A percentile compares a stretch with the other conserved stretches of the same genome.
Evolutionary conservation across 2,888 invertebrate species (phyloP).

Genomic region (Venustoraphidia nigricollis): DNA sequence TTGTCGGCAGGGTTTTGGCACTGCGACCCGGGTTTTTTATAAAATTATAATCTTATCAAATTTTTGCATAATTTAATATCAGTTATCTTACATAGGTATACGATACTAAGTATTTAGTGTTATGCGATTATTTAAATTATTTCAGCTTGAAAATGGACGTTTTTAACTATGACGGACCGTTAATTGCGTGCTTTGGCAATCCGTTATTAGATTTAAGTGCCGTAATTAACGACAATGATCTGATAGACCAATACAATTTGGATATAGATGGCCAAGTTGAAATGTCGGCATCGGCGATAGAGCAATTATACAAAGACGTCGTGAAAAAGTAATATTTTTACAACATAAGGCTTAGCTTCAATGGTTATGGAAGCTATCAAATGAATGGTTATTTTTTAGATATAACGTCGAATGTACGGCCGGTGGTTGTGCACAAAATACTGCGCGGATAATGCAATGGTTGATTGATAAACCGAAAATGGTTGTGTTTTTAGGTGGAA

Average conservation of each 20-base stretch:
- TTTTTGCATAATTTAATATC: too few relatives aligned
- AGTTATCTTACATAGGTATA: too few relatives aligned
- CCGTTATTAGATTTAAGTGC: slow-evolving; percentile 27
- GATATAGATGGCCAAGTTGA: slow-evolving; percentile 25
- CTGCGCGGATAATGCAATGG: slow-evolving; percentile 30
- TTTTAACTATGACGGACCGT: neutral
- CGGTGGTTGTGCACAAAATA: slow-evolving; percentile 35
- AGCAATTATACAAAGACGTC: slow-evolving; percentile 19
- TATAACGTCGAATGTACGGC: slow-evolving; percentile 16
- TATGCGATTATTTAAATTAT: too few relatives aligned
- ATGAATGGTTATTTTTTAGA: slow-evolving; percentile 14
- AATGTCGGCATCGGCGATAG: slow-evolving; percentile 19
- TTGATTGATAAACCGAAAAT: slow-evolving; percentile 17
- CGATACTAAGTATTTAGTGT: too few relatives aligned
- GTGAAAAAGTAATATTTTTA: slow-evolving; percentile 12
- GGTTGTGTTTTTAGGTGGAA: slow-evolving; percentile 31
- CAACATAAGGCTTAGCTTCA: too few relatives aligned
- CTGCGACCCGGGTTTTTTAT: too few relatives aligned
- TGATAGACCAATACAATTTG: slow-evolving; percentile 25
- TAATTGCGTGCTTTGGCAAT: slow-evolving; percentile 28
- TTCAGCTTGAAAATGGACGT: too few relatives aligned
- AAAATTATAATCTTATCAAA: too few relatives aligned
- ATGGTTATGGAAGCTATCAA: neutral
- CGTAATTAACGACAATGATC: slow-evolving; percentile 14
- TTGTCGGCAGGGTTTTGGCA: too few relatives aligned